phyloP scores from a whole-genome alignment of 2,888 invertebrate genomes.

The Rotaria sp. region DNA sequence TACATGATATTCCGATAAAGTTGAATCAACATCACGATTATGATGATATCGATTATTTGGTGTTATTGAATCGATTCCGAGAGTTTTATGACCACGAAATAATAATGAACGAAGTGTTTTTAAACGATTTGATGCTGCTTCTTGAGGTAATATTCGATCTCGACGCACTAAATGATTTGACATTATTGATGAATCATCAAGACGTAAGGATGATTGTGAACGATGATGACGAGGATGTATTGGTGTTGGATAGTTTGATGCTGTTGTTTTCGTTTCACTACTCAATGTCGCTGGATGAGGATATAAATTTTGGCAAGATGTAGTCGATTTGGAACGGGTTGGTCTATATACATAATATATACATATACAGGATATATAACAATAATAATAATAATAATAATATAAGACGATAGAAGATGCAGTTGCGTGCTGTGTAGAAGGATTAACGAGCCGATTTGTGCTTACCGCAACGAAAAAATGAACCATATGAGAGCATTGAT shows the following conservation, averaged over 20 bases:
- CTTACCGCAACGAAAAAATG: slow-evolving; percentile 28
- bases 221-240: background rate
- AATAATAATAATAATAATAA: background rate
- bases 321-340: background rate
- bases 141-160: background rate
- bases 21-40: background rate
- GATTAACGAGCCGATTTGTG: background rate
- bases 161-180: background rate
- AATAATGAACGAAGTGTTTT: background rate
- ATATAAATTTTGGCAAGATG: background rate
- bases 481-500: slow-evolving; percentile 25
- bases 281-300: background rate
- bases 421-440: background rate
- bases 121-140: slow-evolving; percentile 15
- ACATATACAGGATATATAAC: slow-evolving; percentile 1
- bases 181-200: background rate
- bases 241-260: background rate
- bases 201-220: background rate
- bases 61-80: background rate
- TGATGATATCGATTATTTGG: background rate
- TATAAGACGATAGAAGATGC: slow-evolving; percentile 13
- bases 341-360: slow-evolving; percentile 24
- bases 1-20: background rate
- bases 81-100: slow-evolving; percentile 3
- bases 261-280: background rate